Evolutionary conservation across 2,888 invertebrate species (phyloP).

Genomic region (Lamproptera curius): DNA sequence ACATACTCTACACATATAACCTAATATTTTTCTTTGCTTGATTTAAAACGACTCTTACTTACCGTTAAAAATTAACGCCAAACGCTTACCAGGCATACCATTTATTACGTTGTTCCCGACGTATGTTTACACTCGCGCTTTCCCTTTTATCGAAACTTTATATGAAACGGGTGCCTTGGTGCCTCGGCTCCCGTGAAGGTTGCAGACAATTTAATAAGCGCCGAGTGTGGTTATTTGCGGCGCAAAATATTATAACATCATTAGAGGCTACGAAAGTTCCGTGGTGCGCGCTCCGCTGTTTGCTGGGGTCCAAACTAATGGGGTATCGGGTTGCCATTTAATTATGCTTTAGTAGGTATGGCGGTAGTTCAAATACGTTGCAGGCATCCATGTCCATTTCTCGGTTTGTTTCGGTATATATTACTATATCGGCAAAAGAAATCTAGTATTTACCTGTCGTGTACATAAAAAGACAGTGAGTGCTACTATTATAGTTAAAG

Average conservation of each 20-base stretch:
- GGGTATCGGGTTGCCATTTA: conserved; percentile 19
- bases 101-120: background rate
- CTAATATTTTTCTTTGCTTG: too few relatives aligned
- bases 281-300: conserved; percentile 9
- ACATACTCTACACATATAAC: too few relatives aligned
- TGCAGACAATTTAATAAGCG: too few relatives aligned
- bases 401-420: too few relatives aligned
- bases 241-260: conserved; percentile 11
- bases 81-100: background rate
- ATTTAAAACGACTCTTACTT: too few relatives aligned
- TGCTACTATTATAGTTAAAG: too few relatives aligned
- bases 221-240: background rate
- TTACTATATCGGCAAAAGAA: too few relatives aligned
- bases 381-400: conserved; percentile 1
- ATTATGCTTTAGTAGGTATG: conserved; percentile 17
- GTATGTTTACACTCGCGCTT: background rate
- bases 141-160: background rate
- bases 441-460: too few relatives aligned
- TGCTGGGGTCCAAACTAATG: conserved; percentile 16
- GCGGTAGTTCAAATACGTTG: too few relatives aligned
- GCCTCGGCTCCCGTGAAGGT: background rate
- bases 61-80: background rate
- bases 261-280: conserved; percentile 9
- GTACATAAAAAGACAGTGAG: too few relatives aligned
- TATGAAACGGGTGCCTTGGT: background rate